Evolutionary conservation across 2,797 vertebrate species (phyloP), one percentile per base, ranked within the genome.

Genomic region (Macropodus opercularis): DNA sequence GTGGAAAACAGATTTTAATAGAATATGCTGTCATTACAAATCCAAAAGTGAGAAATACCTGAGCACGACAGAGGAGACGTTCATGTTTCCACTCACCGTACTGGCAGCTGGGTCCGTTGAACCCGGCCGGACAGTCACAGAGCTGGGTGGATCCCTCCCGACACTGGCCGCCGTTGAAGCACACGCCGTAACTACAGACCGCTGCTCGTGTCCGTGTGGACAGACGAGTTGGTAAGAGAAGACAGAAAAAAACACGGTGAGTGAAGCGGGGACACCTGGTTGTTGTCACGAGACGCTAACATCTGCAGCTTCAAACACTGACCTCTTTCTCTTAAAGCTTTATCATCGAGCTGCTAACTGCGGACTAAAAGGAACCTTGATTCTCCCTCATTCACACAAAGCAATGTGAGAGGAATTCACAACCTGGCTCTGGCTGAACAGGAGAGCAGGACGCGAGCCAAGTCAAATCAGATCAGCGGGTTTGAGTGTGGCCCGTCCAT

Each of bases 91-190:
- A 88, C 94, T 94, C 80, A 95, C 95, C 93, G 0, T 94, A 92
- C 86, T 95, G 94, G 66, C 95, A 96, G 87, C 88, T 94, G 55
- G 95, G 89, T 0, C 96, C 94, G 6, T 87, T 94, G 85, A 96
- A 98, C 3, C 94, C 94, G 0, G 79, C 41, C 15, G 94, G 89
- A 74, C 95, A 97, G 50, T 74, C 90, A 13, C 95, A 97, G 0
- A 85, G 91, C 84, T 89, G 92, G 0, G 84, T 72, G 3, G 92
- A 90, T 49, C 92, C 91, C 44, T 91, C 89, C 2, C 36, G 19
- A 50, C 95, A 96, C 0, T 55, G 93, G 21, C 95, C 94, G 1
- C 94, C 90, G 0, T 94, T 94, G 86, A 96, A 93, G 61, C 95
- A 97, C 56, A 95, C 58, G 0, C 92, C 84, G 0, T 84, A 75